Evolutionary conservation across 1,140 invertebrate species (phyloP).

Genomic region (Bombus confusus): DNA sequence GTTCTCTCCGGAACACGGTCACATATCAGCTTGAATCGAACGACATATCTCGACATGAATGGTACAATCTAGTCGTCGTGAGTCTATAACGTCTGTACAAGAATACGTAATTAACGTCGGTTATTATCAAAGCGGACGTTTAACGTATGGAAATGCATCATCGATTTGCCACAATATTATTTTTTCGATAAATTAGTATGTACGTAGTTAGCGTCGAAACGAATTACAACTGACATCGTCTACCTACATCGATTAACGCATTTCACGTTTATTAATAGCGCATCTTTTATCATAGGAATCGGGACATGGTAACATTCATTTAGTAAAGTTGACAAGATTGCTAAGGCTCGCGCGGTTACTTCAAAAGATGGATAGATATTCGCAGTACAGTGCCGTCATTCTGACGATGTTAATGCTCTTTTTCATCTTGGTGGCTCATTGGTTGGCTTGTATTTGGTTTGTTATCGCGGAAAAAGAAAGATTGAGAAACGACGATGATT

Average conservation of each 20-base stretch:
- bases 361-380: constrained; percentile 98
- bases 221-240: no score
- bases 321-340: constrained; percentile 97
- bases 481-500: constrained; percentile 86
- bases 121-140: constrained; percentile 26
- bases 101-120: constrained; percentile 52
- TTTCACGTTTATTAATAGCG: neutral
- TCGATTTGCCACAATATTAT: neutral
- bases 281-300: constrained; percentile 83
- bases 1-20: neutral
- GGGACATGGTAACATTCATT: constrained; percentile 92
- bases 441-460: constrained; percentile 99
- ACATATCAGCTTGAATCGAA: constrained; percentile 12
- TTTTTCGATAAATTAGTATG: neutral
- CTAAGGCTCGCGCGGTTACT: constrained; percentile 95
- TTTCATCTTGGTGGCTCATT: constrained; percentile 98
- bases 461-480: constrained; percentile 97
- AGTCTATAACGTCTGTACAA: neutral
- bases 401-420: constrained; percentile 97
- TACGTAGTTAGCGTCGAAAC: no score
- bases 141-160: neutral
- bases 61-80: constrained; percentile 45
- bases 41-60: constrained; percentile 51
- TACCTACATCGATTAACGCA: neutral
- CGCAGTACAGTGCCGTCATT: constrained; percentile 98